phyloP scores from a whole-genome alignment of 2,888 invertebrate genomes.

The Dryadula phaetusa region DNA sequence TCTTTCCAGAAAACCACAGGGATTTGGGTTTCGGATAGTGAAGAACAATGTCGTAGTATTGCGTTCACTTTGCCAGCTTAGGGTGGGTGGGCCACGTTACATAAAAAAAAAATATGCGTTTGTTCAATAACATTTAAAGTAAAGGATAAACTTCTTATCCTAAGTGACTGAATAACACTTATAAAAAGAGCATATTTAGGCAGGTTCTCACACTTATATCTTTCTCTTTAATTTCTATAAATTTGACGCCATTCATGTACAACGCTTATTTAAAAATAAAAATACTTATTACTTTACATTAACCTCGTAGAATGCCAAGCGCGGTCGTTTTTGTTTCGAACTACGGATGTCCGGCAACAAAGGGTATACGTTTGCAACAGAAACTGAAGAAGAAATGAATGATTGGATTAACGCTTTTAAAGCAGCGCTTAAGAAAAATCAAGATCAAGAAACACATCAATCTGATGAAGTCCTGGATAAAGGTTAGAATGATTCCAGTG shows the following conservation, averaged over 20 bases:
- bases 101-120: too few relatives aligned
- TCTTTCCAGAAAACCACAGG: too few relatives aligned
- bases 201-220: too few relatives aligned
- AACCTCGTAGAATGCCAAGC: slow-evolving; percentile 87
- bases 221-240: too few relatives aligned
- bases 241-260: background rate
- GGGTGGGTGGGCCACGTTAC: too few relatives aligned
- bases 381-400: slow-evolving; percentile 91
- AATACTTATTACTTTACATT: slow-evolving; percentile 14
- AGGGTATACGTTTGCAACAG: slow-evolving; percentile 93
- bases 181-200: too few relatives aligned
- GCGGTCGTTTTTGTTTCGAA: slow-evolving; percentile 94
- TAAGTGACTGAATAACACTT: too few relatives aligned
- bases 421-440: slow-evolving; percentile 90
- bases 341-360: slow-evolving; percentile 94
- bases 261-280: background rate
- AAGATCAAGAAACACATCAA: slow-evolving; percentile 83
- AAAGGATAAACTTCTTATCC: too few relatives aligned
- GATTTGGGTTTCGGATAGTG: too few relatives aligned
- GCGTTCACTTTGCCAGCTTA: too few relatives aligned
- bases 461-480: slow-evolving; percentile 89
- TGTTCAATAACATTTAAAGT: too few relatives aligned
- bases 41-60: too few relatives aligned
- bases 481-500: slow-evolving; percentile 61
- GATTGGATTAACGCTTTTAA: slow-evolving; percentile 94